These are phyloP conservation scores for Muricea muricata DNA, from an alignment of 92 coral and sea anemone genomes.

Conservation along the genomic window DNA sequence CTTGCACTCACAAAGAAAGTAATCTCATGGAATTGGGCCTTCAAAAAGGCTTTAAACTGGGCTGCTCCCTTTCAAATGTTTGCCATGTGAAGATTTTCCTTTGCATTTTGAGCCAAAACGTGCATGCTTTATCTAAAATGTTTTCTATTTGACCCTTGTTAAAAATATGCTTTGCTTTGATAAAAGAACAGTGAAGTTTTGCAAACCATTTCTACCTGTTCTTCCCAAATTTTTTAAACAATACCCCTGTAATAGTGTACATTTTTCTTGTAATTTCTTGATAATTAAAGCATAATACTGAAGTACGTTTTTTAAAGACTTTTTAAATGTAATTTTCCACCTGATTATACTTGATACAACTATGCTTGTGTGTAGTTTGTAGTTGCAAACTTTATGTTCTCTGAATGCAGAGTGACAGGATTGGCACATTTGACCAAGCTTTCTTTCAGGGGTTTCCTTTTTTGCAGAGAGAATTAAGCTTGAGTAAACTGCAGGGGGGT, in stretches of 20 bases:
- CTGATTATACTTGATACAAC: not conserved
- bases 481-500: too few species aligned
- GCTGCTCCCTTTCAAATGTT: too few species aligned
- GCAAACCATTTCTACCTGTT: not conserved
- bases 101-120: too few species aligned
- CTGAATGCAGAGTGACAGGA: too few species aligned
- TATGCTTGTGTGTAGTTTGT: not conserved
- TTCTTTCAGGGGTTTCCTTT: not conserved
- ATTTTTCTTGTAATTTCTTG: not conserved
- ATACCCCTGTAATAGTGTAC: not conserved
- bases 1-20: too few species aligned
- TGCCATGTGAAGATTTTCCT: too few species aligned
- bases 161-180: not conserved
- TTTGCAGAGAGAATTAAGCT: too few species aligned
- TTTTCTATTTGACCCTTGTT: not conserved
- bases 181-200: not conserved
- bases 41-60: too few species aligned
- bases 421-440: not conserved
- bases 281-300: not conserved
- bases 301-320: not conserved
- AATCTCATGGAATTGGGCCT: too few species aligned
- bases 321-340: constrained; percentile 3
- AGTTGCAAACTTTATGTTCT: not conserved
- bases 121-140: too few species aligned
- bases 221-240: not conserved